Evolutionary conservation across 1,140 invertebrate species (phyloP).

Genomic region (Akabosia matsudoensis): DNA sequence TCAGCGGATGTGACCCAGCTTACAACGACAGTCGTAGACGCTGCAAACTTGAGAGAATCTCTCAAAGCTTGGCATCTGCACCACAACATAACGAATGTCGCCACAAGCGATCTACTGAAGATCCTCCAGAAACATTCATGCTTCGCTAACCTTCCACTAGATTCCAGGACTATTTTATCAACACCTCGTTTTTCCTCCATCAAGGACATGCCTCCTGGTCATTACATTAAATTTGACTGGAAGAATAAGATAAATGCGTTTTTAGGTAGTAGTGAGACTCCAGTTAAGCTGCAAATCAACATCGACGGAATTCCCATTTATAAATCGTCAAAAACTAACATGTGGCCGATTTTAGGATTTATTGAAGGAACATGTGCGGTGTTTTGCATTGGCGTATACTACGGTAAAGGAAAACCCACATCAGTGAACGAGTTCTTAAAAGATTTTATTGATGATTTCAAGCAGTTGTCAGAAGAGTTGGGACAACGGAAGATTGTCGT

Average conservation of each 20-base stretch:
- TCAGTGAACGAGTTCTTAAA: conserved; percentile 38
- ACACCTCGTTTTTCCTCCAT: background rate
- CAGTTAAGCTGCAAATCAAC: conserved; percentile 26
- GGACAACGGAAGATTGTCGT: conserved; percentile 23
- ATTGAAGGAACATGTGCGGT: background rate
- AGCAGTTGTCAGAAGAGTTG: conserved; percentile 28
- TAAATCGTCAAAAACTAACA: conserved; percentile 8
- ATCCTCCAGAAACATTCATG: conserved; percentile 10
- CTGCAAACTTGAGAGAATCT: background rate
- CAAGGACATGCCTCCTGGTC: background rate
- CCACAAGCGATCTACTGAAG: conserved; percentile 18
- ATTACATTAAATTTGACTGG: conserved; percentile 30
- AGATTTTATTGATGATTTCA: conserved; percentile 39
- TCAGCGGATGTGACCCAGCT: no score
- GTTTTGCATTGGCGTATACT: conserved; percentile 31
- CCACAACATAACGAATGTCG: conserved; percentile 2
- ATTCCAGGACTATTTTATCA: conserved; percentile 28
- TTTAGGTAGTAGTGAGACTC: background rate
- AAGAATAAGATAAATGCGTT: background rate
- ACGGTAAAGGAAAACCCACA: conserved; percentile 26
- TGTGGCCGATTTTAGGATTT: conserved; percentile 33
- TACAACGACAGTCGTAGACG: no score
- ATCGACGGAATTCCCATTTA: conserved; percentile 35
- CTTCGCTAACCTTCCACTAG: conserved; percentile 6
- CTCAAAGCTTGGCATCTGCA: background rate